Evolutionary conservation across 2,113 vertebrate genomes (phyloP).

Genomic region (Gila orcuttii): DNA sequence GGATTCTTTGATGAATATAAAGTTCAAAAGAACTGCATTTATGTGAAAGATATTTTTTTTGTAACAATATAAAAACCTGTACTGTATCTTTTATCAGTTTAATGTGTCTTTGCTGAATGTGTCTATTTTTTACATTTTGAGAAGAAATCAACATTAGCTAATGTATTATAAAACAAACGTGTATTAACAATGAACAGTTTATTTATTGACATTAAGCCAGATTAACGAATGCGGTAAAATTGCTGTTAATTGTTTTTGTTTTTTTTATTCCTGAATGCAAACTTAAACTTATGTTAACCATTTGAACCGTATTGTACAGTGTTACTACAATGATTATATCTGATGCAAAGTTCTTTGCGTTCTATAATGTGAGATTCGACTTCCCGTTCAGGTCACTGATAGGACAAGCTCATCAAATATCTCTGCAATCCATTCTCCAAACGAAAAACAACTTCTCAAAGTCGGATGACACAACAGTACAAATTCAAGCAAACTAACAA

Average conservation of each 20-base stretch:
- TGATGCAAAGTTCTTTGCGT: background rate
- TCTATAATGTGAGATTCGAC: background rate
- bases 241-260: background rate
- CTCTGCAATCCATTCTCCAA: slow-evolving; percentile 1
- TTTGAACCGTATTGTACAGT: background rate
- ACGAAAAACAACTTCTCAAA: background rate
- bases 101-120: background rate
- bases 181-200: background rate
- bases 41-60: too few species aligned
- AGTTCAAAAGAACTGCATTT: background rate
- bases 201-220: background rate
- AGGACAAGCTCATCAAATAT: slow-evolving; percentile 1
- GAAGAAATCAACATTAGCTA: background rate
- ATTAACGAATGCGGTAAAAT: background rate
- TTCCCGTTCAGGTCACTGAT: background rate
- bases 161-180: background rate
- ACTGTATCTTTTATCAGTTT: background rate
- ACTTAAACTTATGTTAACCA: background rate
- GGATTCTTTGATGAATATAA: background rate
- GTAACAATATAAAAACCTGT: too few species aligned
- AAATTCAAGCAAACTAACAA: background rate
- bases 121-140: background rate
- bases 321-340: background rate
- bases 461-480: background rate
- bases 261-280: background rate